A percentile compares a stretch with the other conserved stretches of the same genome.
phyloP scores from a whole-genome alignment of 2,113 vertebrate genomes.

The Genyomyrus donnyi region DNA sequence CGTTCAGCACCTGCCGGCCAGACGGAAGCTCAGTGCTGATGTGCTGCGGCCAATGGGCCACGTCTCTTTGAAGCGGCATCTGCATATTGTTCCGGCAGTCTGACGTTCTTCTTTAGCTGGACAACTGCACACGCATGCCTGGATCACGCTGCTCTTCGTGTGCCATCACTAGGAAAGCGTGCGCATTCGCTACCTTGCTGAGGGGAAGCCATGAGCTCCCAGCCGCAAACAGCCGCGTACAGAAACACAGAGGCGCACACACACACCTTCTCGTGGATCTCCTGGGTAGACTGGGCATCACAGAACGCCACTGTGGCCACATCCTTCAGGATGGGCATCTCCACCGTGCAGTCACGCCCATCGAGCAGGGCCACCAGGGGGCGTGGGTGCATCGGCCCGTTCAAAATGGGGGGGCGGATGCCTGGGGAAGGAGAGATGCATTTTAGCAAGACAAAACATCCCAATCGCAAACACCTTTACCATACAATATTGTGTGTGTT shows the following conservation, averaged over 20 bases:
- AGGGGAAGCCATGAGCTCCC: neutral
- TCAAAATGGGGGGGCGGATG: conserved; percentile 80
- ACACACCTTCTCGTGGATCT: conserved; percentile 82
- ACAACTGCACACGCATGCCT: neutral
- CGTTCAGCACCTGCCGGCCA: conserved; percentile 71
- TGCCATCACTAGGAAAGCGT: neutral
- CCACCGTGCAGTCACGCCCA: conserved; percentile 82
- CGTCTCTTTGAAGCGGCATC: neutral
- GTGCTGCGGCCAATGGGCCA: neutral
- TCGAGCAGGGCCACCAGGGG: conserved; percentile 82
- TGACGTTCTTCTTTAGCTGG: neutral
- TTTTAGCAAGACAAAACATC: neutral
- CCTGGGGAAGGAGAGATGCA: conserved; percentile 47
- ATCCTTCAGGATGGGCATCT: conserved; percentile 87
- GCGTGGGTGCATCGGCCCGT: conserved; percentile 81
- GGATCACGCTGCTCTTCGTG: neutral
- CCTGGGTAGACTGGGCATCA: conserved; percentile 85
- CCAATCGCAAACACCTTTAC: neutral
- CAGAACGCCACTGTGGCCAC: conserved; percentile 86
- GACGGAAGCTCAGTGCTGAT: neutral
- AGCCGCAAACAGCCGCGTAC: too few species aligned
- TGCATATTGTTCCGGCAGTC: neutral
- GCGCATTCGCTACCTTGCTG: neutral
- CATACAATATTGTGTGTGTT: neutral
- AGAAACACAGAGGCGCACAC: too few species aligned